Evolutionary conservation across 2,888 invertebrate genomes (phyloP).

Genomic region (Drosophila falleni): DNA sequence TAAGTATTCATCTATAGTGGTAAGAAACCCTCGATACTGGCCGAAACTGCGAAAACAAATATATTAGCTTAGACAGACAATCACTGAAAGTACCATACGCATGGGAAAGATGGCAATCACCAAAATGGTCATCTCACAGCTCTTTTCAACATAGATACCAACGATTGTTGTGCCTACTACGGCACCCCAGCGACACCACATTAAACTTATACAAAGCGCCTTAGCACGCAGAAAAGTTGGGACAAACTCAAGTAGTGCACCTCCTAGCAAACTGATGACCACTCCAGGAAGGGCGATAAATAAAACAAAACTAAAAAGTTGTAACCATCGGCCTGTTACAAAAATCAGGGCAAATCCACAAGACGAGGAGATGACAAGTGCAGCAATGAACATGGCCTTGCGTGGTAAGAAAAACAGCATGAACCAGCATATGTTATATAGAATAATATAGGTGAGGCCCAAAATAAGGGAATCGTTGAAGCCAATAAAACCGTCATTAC

Average conservation of each 20-base stretch:
- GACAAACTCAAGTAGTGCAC: slow-evolving; percentile 61
- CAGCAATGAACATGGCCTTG: slow-evolving; percentile 50
- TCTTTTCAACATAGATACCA: slow-evolving; percentile 45
- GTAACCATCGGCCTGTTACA: slow-evolving; percentile 16
- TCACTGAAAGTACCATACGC: slow-evolving; percentile 33
- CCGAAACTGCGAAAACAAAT: slow-evolving; percentile 23
- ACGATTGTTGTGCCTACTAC: slow-evolving; percentile 51
- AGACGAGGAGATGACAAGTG: slow-evolving; percentile 43
- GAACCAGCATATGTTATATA: slow-evolving; percentile 56
- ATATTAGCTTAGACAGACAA: background rate
- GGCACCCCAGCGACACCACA: slow-evolving; percentile 65
- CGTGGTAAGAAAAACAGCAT: slow-evolving; percentile 49
- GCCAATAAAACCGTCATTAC: slow-evolving; percentile 51
- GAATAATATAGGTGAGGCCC: slow-evolving; percentile 47
- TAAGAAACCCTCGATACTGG: slow-evolving; percentile 39
- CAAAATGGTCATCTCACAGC: slow-evolving; percentile 52
- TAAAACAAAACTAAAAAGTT: slow-evolving; percentile 43
- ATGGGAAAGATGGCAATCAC: slow-evolving; percentile 52
- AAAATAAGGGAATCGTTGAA: slow-evolving; percentile 63
- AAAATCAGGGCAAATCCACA: slow-evolving; percentile 53
- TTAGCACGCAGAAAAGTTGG: slow-evolving; percentile 65
- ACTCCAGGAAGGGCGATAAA: slow-evolving; percentile 61
- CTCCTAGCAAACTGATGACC: slow-evolving; percentile 56
- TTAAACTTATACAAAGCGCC: slow-evolving; percentile 66
- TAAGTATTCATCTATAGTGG: slow-evolving; percentile 5